phyloP scores from a whole-genome alignment of 2,888 invertebrate species.

The Pediacus dermestoides region DNA sequence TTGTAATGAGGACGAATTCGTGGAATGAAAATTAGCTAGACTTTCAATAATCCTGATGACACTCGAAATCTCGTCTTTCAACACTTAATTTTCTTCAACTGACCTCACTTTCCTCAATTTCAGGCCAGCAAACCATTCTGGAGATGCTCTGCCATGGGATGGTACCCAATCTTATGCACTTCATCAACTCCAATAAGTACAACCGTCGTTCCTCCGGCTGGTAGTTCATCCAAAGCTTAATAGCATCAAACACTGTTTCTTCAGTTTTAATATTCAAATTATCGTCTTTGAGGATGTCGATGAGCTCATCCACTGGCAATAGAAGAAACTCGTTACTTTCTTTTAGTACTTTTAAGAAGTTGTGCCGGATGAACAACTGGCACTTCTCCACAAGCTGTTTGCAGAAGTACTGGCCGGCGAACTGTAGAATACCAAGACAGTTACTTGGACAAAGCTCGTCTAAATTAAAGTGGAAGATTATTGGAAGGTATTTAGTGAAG shows the following conservation, averaged over 20 bases:
- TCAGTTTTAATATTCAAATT: slow-evolving; percentile 70
- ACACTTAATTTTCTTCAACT: slow-evolving; percentile 11
- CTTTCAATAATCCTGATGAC: no score
- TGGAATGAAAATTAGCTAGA: no score
- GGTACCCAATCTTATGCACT: slow-evolving; percentile 45
- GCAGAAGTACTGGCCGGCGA: slow-evolving; percentile 69
- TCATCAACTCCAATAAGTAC: slow-evolving; percentile 59
- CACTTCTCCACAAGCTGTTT: slow-evolving; percentile 62
- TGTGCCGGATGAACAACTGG: slow-evolving; percentile 41
- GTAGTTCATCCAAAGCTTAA: slow-evolving; percentile 67
- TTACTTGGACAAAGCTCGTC: slow-evolving; percentile 63
- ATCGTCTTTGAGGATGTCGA: slow-evolving; percentile 64
- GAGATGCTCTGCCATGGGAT: slow-evolving; percentile 16
- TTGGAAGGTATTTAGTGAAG: no score
- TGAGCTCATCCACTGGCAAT: slow-evolving; percentile 59
- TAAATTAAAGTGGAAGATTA: no score
- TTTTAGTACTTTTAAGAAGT: slow-evolving; percentile 52
- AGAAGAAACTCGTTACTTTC: slow-evolving; percentile 63
- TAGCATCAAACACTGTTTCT: slow-evolving; percentile 70
- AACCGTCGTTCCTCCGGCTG: slow-evolving; percentile 55
- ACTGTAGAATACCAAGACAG: slow-evolving; percentile 68
- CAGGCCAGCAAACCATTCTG: slow-evolving; percentile 5
- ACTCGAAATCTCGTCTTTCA: no score
- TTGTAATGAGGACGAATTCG: no score
- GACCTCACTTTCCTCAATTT: neutral